These are phyloP conservation scores for Drosophila funebris DNA, from an alignment of 1,140 invertebrate genomes.

Conservation along the genomic window DNA sequence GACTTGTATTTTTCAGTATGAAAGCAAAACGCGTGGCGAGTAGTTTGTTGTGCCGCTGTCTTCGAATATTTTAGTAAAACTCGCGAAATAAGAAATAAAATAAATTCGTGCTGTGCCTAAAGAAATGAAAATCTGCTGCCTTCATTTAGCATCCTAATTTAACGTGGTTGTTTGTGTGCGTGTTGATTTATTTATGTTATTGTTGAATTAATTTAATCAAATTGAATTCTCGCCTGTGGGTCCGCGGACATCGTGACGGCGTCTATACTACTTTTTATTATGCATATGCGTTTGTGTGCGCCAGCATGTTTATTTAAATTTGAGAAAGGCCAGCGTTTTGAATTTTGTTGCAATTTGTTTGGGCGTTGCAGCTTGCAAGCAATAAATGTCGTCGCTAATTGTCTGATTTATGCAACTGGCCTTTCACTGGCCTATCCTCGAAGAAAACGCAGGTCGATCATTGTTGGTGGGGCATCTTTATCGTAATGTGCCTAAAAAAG, in stretches of 20 bases:
- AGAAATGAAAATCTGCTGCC: constrained; percentile 38
- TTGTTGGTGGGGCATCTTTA: not conserved
- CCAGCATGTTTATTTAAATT: constrained; percentile 18
- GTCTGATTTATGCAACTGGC: not conserved
- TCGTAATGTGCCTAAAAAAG: too few species aligned
- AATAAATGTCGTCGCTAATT: constrained; percentile 1
- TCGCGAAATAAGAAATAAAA: constrained; percentile 26
- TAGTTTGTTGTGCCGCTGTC: constrained; percentile 18
- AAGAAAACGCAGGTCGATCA: too few species aligned
- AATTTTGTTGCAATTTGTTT: constrained; percentile 4
- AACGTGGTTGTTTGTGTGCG: constrained; percentile 25
- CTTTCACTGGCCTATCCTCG: not conserved
- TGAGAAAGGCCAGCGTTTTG: not conserved
- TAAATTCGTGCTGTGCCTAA: constrained; percentile 6
- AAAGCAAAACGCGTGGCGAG: constrained; percentile 39
- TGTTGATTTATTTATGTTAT: constrained; percentile 15
- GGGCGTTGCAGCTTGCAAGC: not conserved
- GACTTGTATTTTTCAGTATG: constrained; percentile 38
- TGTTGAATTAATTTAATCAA: constrained; percentile 26
- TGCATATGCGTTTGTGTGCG: not conserved
- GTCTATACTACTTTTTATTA: not conserved
- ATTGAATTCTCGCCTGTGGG: constrained; percentile 31
- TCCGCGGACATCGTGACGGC: constrained; percentile 12
- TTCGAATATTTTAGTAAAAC: not conserved
- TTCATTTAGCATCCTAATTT: constrained; percentile 17